Conservation (phyloP, 2,888 invertebrate species). For the Meteorus colon region DNA sequence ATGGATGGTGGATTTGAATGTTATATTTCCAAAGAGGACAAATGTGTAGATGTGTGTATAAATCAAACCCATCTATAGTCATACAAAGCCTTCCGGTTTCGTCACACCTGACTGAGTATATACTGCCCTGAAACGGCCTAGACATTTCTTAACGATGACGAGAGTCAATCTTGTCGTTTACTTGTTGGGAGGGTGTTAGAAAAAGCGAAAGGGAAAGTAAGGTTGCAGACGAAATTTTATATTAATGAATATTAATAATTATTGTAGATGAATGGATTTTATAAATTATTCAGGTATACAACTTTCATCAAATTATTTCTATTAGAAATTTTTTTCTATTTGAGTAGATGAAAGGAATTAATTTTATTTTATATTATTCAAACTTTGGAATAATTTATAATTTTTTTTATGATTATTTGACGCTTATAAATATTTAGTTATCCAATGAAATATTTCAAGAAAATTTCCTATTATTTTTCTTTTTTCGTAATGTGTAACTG, state of each 20-base stretch:
- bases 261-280: not conserved
- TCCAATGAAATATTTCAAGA: too few relatives aligned
- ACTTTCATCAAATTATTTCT: not conserved
- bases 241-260: not conserved
- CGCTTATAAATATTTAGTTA: too few relatives aligned
- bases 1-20: not conserved
- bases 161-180: conserved; percentile 31
- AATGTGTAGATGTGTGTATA: conserved; percentile 1
- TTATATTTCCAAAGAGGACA: not conserved
- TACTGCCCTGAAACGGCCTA: conserved; percentile 45
- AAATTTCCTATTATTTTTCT: not conserved
- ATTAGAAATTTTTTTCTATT: not conserved
- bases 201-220: conserved; percentile 33
- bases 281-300: not conserved
- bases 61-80: conserved; percentile 32
- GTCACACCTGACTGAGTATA: conserved; percentile 47
- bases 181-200: not conserved
- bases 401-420: too few relatives aligned
- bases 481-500: too few relatives aligned
- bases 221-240: not conserved
- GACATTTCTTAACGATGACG: conserved; percentile 51
- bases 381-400: not conserved
- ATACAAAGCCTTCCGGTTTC: conserved; percentile 33
- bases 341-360: not conserved
- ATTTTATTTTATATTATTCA: not conserved